Evolutionary conservation across 2,113 vertebrate species (phyloP).

Genomic region (Forbesichthys agassizii): DNA sequence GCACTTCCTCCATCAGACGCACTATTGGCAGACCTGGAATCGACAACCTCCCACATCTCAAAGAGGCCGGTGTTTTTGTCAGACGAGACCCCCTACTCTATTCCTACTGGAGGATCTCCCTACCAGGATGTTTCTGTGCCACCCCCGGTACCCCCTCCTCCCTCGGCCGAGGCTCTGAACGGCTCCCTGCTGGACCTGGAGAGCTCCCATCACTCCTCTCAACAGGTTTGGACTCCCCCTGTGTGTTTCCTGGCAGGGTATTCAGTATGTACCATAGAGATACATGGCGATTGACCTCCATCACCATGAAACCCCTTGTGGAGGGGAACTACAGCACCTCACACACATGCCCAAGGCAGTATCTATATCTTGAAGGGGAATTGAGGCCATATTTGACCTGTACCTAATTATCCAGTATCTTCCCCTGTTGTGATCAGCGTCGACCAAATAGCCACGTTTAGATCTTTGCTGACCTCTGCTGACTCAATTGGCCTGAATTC

Average conservation of each 20-base stretch:
- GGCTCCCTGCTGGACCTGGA: constrained; percentile 83
- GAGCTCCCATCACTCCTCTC: constrained; percentile 80
- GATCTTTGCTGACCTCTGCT: too few relatives aligned
- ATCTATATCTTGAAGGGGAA: too few relatives aligned
- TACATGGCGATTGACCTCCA: too few relatives aligned
- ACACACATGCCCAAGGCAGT: too few relatives aligned
- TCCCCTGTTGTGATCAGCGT: too few relatives aligned
- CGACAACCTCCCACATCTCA: constrained; percentile 95
- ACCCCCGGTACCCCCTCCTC: constrained; percentile 87
- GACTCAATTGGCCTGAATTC: too few relatives aligned
- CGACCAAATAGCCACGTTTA: too few relatives aligned
- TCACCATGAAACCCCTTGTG: too few relatives aligned
- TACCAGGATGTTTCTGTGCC: constrained; percentile 86
- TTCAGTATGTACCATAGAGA: too few relatives aligned
- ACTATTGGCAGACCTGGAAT: constrained; percentile 93
- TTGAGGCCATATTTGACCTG: too few relatives aligned
- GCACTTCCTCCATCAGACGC: constrained; percentile 80
- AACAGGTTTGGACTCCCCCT: constrained; percentile 76
- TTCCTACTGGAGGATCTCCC: constrained; percentile 85
- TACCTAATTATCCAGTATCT: too few relatives aligned
- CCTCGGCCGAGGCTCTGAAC: constrained; percentile 88
- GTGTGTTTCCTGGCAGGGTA: neutral
- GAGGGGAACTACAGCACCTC: too few relatives aligned
- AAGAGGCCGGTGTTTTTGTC: constrained; percentile 89
- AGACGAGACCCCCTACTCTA: constrained; percentile 93